These are phyloP conservation scores for Andrena cerasifolii DNA, from an alignment of 1,140 invertebrate species.

Conservation along the genomic window DNA sequence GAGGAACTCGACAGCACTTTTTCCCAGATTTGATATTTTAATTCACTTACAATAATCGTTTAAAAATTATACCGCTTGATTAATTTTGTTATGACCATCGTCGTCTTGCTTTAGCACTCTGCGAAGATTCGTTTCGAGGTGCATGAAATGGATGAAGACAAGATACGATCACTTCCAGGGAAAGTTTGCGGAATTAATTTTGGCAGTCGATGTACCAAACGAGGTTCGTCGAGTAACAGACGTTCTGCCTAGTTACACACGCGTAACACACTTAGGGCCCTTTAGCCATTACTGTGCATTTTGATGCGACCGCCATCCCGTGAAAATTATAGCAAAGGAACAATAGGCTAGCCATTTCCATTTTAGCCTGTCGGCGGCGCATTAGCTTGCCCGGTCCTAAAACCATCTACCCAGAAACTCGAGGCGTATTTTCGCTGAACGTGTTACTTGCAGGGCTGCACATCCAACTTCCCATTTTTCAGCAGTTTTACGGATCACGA, in stretches of 20 bases:
- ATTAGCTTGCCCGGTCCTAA: background rate
- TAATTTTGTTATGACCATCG: too few species aligned
- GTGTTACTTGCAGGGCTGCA: background rate
- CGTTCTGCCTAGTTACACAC: background rate
- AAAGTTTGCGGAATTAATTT: background rate
- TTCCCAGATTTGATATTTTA: too few species aligned
- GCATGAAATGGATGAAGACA: background rate
- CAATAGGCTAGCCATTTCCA: conserved; percentile 27
- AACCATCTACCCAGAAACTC: background rate
- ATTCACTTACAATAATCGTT: too few species aligned
- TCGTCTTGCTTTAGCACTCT: too few species aligned
- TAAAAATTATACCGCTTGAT: too few species aligned
- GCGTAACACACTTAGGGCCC: background rate
- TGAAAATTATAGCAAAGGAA: conserved; percentile 35
- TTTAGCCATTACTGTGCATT: conserved; percentile 29
- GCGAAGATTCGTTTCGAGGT: too few species aligned
- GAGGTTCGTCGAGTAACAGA: background rate
- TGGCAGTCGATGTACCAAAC: background rate
- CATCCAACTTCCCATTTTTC: background rate
- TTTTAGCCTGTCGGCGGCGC: background rate
- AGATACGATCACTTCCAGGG: too few species aligned
- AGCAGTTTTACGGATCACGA: background rate
- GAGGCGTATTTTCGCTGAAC: background rate
- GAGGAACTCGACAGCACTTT: too few species aligned
- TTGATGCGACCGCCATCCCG: conserved; percentile 19